Evolutionary conservation across 2,888 invertebrate species (phyloP).

Genomic region (Drosophila parthenogenetica): DNA sequence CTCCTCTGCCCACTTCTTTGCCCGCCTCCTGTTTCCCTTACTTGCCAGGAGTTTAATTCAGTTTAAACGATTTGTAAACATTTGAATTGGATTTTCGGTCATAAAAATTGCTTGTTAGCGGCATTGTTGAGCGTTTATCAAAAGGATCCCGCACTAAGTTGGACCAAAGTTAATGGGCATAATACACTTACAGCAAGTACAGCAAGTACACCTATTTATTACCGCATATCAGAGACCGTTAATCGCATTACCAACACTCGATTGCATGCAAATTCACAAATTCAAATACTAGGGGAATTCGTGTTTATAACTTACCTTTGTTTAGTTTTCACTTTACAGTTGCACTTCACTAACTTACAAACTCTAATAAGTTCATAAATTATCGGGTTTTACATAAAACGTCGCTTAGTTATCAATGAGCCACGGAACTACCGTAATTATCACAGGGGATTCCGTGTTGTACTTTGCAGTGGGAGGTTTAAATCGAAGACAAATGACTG

Average conservation of each 20-base stretch:
- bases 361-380: conserved; percentile 79
- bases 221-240: conserved; percentile 67
- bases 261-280: conserved; percentile 54
- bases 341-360: conserved; percentile 35
- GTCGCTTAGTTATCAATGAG: conserved; percentile 72
- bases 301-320: conserved; percentile 6
- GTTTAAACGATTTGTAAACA: conserved; percentile 84
- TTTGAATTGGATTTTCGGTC: conserved; percentile 82
- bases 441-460: conserved; percentile 15
- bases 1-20: background rate
- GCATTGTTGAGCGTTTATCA: conserved; percentile 71
- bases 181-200: conserved; percentile 57
- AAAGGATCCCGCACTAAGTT: conserved; percentile 31
- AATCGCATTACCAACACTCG: conserved; percentile 75
- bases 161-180: conserved; percentile 58
- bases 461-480: conserved; percentile 19
- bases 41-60: conserved; percentile 30
- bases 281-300: conserved; percentile 13
- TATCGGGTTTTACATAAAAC: conserved; percentile 73
- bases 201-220: conserved; percentile 68
- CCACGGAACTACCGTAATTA: conserved; percentile 66
- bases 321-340: conserved; percentile 22
- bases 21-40: conserved; percentile 6
- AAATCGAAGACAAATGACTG: conserved; percentile 55
- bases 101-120: conserved; percentile 77